phyloP scores from a whole-genome alignment of 1,140 invertebrate species.

The Drosophila hydei region DNA sequence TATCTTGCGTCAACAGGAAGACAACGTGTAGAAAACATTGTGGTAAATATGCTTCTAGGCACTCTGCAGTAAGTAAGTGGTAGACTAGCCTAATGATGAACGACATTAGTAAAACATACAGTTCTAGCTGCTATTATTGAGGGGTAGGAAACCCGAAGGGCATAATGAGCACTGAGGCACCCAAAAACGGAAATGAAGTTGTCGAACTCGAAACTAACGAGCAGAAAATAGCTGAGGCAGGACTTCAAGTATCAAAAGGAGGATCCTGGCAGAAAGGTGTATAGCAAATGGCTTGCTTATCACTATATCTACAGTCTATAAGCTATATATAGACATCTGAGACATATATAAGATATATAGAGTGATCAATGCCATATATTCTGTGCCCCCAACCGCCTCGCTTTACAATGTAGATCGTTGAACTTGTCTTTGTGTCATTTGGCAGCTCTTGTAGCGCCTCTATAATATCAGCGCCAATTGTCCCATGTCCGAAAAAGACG shows the following conservation, averaged over 20 bases:
- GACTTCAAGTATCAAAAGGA: neutral
- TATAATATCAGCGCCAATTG: constrained; percentile 49
- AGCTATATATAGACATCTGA: neutral
- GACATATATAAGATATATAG: no score
- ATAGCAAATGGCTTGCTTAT: no score
- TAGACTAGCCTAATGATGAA: constrained; percentile 73
- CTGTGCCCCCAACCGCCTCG: neutral
- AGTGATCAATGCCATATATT: constrained; percentile 14
- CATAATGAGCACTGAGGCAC: constrained; percentile 50
- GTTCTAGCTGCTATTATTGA: neutral
- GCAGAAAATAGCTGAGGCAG: constrained; percentile 13
- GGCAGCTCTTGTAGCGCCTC: constrained; percentile 39
- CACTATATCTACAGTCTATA: no score
- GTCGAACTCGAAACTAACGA: constrained; percentile 35
- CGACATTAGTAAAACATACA: constrained; percentile 62
- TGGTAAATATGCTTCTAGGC: constrained; percentile 35
- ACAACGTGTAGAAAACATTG: constrained; percentile 58
- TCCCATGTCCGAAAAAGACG: constrained; percentile 50
- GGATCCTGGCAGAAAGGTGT: neutral
- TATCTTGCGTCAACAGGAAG: constrained; percentile 79
- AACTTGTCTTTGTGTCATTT: constrained; percentile 54
- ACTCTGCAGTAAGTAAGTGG: constrained; percentile 24
- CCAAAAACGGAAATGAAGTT: constrained; percentile 50
- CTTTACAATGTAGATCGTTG: constrained; percentile 44
- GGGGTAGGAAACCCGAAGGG: constrained; percentile 12